A percentile compares a stretch with the other conserved stretches of the same genome.
Conservation (phyloP, 2,888 invertebrate genomes). For the Drosophila suboccidentalis region DNA sequence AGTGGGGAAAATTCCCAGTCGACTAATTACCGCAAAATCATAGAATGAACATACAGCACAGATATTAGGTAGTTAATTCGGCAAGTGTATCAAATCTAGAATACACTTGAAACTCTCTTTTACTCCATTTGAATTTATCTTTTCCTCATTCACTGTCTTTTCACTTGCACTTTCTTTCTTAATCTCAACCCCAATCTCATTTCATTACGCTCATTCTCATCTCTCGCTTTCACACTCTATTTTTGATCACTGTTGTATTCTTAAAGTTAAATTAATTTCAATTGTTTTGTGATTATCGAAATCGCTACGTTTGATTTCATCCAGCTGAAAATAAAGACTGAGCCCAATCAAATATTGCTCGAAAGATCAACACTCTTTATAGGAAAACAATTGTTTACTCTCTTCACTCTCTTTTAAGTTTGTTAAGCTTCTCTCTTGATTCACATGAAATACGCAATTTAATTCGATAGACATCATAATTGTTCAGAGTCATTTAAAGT, state of each 20-base stretch:
- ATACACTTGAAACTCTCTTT: no score
- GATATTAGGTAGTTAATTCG: no score
- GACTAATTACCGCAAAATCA: constrained; percentile 60
- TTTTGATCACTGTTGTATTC: not conserved
- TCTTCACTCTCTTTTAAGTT: no score
- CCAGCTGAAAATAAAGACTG: not conserved
- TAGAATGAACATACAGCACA: constrained; percentile 21
- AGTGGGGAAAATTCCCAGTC: constrained; percentile 18
- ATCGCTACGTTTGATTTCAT: not conserved
- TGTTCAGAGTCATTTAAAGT: no score
- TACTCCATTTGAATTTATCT: not conserved
- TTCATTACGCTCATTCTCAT: no score
- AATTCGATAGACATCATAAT: no score
- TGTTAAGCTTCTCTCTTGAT: no score
- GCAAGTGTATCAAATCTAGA: no score
- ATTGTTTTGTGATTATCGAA: not conserved
- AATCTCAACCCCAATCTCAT: no score
- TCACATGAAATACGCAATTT: no score
- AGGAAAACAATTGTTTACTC: not conserved
- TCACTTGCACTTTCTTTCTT: no score
- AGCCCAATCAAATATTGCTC: not conserved
- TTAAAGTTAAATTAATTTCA: not conserved
- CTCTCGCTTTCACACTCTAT: no score
- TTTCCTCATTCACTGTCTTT: not conserved
- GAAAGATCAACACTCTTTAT: not conserved